Base-by-base conservation (phyloP, 2,888 invertebrate genomes). In the Ellobium chinense region DNA sequence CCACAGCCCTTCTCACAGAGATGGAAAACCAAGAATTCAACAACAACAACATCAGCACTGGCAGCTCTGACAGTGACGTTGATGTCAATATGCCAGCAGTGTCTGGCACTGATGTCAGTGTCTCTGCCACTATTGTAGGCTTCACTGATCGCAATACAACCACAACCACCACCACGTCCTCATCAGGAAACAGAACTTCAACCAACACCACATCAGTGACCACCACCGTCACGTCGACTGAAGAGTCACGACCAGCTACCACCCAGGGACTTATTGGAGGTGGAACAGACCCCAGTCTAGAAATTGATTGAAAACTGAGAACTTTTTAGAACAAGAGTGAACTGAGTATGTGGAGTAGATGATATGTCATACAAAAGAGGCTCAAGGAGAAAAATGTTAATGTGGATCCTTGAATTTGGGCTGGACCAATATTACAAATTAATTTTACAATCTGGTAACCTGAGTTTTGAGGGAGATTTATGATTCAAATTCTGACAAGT, bases 1-100 rank as follows among this genome's bases (percentile, higher is more conserved):
- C 94, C 56, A 93, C 93, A 63, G 93, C 93, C n/a, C 84, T 94
- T 65, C 88, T 94, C 62, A 92, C 91, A 12, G 93, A 93, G 82
- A 85, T 93, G 46, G 93, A 93, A 73, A 86, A 83, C 37, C 87
- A 87, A 29, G 86, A 86, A 54, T 74, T 60, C 27, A 80, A 74
- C 60, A 62, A 60, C 72, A 63, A 34, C 54, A 73, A 29, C 27
- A n/a, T 27, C 66, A 58, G 62, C 5, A 29, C 24, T 37, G 5
- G 68, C 54, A 39, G 62, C 12, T 39, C 56, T 5, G 81, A 74
- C 56, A 39, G 5, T n/a, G 77, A 77, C 39, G 14, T n/a, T 39
- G 77, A 77, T 27, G 31, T 77, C 39, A 24, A 21, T 39, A 37
- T 77, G 68, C 2, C 39, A 4, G 36, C 54, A 54, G 39, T n/a